Evolutionary conservation across 2,888 invertebrate species (phyloP).

Genomic region (Acronicta leporina): DNA sequence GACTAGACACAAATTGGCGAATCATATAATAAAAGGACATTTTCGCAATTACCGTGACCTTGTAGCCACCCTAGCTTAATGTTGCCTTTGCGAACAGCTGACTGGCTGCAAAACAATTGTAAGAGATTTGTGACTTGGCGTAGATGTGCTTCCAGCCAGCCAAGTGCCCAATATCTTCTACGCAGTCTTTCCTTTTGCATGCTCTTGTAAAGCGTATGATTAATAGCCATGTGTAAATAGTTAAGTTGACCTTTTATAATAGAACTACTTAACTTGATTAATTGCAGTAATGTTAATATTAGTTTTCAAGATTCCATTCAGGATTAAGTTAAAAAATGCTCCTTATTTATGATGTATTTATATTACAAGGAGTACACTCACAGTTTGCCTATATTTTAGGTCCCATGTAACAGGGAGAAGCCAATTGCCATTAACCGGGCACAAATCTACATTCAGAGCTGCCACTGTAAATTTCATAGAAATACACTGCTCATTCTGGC

Average conservation of each 20-base stretch:
- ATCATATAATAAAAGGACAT: slow-evolving; percentile 45
- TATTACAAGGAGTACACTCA: no score
- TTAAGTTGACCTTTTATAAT: not conserved
- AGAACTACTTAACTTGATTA: no score
- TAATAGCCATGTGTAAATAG: not conserved
- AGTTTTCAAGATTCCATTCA: no score
- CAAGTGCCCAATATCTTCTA: not conserved
- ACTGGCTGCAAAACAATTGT: slow-evolving; percentile 35
- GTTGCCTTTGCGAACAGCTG: slow-evolving; percentile 45
- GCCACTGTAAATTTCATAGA: no score
- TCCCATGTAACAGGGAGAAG: no score
- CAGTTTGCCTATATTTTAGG: no score
- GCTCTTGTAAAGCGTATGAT: not conserved
- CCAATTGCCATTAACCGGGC: no score
- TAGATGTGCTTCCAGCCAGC: not conserved
- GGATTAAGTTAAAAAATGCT: no score
- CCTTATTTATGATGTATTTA: no score
- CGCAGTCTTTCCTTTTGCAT: not conserved
- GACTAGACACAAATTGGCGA: slow-evolving; percentile 56
- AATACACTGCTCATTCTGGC: no score
- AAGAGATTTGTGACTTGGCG: slow-evolving; percentile 31
- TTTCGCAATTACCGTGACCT: slow-evolving; percentile 51
- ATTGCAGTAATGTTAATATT: not conserved
- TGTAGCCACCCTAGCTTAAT: slow-evolving; percentile 36
- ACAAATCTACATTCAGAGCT: no score